Percentiles rank a stretch among this genome's conserved stretches.
Evolutionary conservation across 2,888 invertebrate species (phyloP).

Genomic region (Tetragnatha montana): DNA sequence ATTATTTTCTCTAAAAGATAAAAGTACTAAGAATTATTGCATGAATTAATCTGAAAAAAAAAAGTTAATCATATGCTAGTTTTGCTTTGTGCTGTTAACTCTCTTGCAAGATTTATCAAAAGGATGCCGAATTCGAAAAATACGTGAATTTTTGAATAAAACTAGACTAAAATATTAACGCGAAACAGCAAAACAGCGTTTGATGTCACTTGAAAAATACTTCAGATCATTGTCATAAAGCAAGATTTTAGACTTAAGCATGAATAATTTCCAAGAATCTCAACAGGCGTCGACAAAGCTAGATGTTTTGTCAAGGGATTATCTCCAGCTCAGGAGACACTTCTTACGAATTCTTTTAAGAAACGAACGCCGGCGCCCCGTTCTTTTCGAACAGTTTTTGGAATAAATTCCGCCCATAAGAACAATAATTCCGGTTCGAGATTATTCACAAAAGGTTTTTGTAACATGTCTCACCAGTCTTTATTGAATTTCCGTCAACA

Average conservation of each 20-base stretch:
- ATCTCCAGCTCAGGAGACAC: background rate
- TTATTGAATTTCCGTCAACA: slow-evolving; percentile 30
- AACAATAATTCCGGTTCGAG: slow-evolving; percentile 26
- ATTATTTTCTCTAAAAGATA: no score
- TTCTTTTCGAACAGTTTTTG: slow-evolving; percentile 27
- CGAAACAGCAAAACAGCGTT: background rate
- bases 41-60: no score
- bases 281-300: background rate
- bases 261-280: background rate
- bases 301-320: background rate
- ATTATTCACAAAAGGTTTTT: slow-evolving; percentile 3
- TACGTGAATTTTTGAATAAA: background rate
- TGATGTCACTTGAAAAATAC: background rate
- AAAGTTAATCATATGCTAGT: no score
- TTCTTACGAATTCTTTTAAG: background rate
- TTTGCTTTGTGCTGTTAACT: no score
- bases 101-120: background rate
- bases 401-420: slow-evolving; percentile 25
- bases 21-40: no score
- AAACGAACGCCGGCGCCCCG: background rate
- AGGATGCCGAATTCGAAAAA: background rate
- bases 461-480: slow-evolving; percentile 5
- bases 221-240: background rate
- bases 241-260: background rate
- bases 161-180: background rate